Evolutionary conservation across 2,888 invertebrate genomes (phyloP).

Genomic region (Cecidostiba fungosa): DNA sequence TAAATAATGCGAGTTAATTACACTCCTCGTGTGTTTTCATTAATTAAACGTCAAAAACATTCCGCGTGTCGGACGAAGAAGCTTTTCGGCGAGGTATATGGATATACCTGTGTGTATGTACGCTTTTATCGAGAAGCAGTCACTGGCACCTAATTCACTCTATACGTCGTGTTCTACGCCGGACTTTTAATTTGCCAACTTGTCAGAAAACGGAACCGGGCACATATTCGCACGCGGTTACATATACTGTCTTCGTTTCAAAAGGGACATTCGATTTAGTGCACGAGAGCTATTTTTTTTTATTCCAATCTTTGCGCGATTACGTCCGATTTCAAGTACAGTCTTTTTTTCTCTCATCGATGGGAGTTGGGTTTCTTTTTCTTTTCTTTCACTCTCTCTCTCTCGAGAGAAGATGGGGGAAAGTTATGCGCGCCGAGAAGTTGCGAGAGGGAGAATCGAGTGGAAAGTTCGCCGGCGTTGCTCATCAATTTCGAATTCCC

Average conservation of each 20-base stretch:
- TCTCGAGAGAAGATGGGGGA: background rate
- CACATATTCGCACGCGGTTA: background rate
- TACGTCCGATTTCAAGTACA: background rate
- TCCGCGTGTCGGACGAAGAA: background rate
- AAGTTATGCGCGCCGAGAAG: slow-evolving; percentile 6
- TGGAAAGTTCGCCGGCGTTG: background rate
- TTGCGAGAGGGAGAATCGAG: background rate
- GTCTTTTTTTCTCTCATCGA: background rate
- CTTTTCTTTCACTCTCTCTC: background rate
- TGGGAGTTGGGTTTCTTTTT: background rate
- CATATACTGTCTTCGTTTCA: background rate
- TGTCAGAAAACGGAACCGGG: background rate
- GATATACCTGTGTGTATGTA: background rate
- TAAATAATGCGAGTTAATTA: background rate
- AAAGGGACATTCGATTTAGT: too few relatives aligned
- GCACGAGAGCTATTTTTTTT: background rate
- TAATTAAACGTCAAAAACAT: slow-evolving; percentile 17
- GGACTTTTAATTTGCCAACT: slow-evolving; percentile 34
- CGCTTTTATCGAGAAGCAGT: background rate
- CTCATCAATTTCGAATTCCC: slow-evolving; percentile 19
- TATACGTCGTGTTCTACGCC: background rate
- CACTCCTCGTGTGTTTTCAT: background rate
- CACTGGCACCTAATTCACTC: background rate
- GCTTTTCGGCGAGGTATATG: background rate
- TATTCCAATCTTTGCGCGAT: background rate